phyloP scores from a whole-genome alignment of 2,113 vertebrate genomes.

The Benitochromis conjunctus region DNA sequence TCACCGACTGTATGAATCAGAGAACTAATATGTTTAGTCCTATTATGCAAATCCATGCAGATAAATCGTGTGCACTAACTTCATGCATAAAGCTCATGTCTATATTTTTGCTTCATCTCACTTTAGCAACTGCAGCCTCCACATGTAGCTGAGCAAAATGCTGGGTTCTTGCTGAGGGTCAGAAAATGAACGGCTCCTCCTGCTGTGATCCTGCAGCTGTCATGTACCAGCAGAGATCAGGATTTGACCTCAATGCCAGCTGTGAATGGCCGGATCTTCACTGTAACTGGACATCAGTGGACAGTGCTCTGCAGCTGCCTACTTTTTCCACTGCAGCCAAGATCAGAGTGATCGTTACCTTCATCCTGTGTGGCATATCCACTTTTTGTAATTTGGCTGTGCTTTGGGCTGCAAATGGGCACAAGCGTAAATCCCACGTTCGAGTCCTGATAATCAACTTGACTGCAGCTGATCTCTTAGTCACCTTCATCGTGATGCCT shows the following conservation, averaged over 20 bases:
- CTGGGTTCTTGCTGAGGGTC: slow-evolving; percentile 17
- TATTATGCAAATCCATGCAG: slow-evolving; percentile 15
- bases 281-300: slow-evolving; percentile 32
- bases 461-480: slow-evolving; percentile 73
- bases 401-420: slow-evolving; percentile 39
- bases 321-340: slow-evolving; percentile 60
- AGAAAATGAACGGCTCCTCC: slow-evolving; percentile 42
- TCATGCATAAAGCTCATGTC: background rate
- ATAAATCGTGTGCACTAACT: background rate
- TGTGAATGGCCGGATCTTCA: slow-evolving; percentile 3
- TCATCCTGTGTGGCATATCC: slow-evolving; percentile 55
- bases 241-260: slow-evolving; percentile 30
- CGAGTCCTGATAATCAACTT: slow-evolving; percentile 75
- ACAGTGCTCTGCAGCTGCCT: slow-evolving; percentile 31
- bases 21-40: background rate
- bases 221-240: slow-evolving; percentile 23
- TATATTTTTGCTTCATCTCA: background rate
- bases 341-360: slow-evolving; percentile 58
- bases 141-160: background rate
- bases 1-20: background rate
- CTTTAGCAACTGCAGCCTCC: background rate
- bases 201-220: background rate
- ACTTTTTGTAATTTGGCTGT: slow-evolving; percentile 52
- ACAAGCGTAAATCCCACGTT: slow-evolving; percentile 70
- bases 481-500: slow-evolving; percentile 80